phyloP scores from a whole-genome alignment of 92 coral and sea anemone species.

The Micromussa lordhowensis region DNA sequence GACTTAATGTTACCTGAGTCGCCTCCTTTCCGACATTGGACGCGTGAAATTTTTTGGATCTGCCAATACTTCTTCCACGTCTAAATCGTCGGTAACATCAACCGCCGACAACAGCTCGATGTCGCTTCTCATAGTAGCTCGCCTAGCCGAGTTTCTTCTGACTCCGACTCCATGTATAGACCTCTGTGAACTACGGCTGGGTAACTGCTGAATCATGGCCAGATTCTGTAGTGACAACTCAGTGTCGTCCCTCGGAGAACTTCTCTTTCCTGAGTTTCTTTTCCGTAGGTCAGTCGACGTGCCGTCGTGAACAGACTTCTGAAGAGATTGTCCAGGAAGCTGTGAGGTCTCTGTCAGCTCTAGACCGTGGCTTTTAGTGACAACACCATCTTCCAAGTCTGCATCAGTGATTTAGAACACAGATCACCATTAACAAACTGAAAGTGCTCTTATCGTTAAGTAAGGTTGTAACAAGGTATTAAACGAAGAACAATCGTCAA shows the following conservation, averaged over 20 bases:
- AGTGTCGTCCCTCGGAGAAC: too few species aligned
- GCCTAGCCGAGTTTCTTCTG: not conserved
- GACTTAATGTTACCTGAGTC: slow-evolving; percentile 24
- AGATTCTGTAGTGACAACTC: too few species aligned
- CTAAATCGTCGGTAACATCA: slow-evolving; percentile 29
- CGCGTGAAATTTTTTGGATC: slow-evolving; percentile 34
- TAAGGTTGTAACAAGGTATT: not conserved
- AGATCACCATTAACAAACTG: not conserved
- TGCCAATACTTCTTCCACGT: slow-evolving; percentile 8
- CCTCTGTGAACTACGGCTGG: not conserved
- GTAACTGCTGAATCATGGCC: not conserved
- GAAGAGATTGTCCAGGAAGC: too few species aligned
- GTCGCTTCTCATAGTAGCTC: slow-evolving; percentile 15
- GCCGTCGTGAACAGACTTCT: too few species aligned
- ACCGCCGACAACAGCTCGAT: slow-evolving; percentile 15
- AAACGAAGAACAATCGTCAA: not conserved
- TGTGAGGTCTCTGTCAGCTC: too few species aligned
- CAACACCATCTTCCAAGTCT: not conserved
- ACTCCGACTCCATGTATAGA: not conserved
- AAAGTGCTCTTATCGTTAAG: not conserved
- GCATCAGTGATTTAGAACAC: not conserved
- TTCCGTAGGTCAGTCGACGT: too few species aligned
- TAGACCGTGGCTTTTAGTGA: not conserved
- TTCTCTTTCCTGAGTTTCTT: too few species aligned
- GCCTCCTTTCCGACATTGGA: slow-evolving; percentile 51